phyloP scores from a whole-genome alignment of 2,113 vertebrate species.

The Chaetops frenatus region DNA sequence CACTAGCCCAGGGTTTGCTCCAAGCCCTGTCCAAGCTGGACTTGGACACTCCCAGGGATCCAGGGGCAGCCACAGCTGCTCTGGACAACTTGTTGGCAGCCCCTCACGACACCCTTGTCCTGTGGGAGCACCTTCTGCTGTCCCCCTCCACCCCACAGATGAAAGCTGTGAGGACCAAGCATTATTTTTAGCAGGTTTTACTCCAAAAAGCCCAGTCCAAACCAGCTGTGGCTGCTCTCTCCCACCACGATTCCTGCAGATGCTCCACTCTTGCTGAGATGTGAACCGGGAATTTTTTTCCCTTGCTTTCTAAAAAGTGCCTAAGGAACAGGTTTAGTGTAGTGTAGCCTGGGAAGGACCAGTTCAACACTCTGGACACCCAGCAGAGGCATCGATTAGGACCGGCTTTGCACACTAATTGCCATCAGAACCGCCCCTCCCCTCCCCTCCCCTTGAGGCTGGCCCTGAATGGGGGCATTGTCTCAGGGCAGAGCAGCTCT shows the following conservation, averaged over 20 bases:
- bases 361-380: not conserved
- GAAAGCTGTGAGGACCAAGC: not conserved
- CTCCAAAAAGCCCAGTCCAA: not conserved
- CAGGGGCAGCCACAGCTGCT: not conserved
- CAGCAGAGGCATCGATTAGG: not conserved
- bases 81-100: not conserved
- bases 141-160: not conserved
- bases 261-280: not conserved
- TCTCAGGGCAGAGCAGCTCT: not conserved
- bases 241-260: not conserved
- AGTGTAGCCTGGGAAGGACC: not conserved
- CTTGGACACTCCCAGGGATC: not conserved
- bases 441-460: not conserved
- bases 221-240: not conserved
- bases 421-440: not conserved
- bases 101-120: not conserved
- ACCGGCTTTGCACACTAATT: constrained; percentile 5
- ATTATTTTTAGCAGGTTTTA: not conserved
- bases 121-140: not conserved
- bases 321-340: not conserved
- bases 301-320: not conserved
- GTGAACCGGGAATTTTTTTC: not conserved
- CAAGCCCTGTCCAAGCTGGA: accelerated
- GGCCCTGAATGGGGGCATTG: constrained; percentile 24
- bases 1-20: accelerated